phyloP scores from a whole-genome alignment of 2,113 vertebrate species.

The Dermatemys mawii region DNA sequence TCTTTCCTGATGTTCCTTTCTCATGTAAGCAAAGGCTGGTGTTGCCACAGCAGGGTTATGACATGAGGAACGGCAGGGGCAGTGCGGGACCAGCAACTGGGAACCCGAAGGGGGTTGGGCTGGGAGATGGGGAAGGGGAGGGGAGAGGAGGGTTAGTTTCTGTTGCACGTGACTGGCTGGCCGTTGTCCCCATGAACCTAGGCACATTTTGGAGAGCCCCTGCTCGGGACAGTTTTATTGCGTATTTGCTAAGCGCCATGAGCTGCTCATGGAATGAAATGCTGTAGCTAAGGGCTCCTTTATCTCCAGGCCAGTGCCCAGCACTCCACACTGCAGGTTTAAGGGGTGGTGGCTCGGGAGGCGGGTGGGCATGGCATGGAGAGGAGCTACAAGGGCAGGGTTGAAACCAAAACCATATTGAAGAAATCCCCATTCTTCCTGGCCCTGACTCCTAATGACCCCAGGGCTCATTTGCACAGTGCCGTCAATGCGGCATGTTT shows the following conservation, averaged over 20 bases:
- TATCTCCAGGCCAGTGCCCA: not conserved
- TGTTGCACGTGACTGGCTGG: not conserved
- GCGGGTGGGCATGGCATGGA: not conserved
- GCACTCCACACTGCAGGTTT: not conserved
- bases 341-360: not conserved
- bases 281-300: not conserved
- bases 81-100: fast-evolving
- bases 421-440: not conserved
- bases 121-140: fast-evolving
- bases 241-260: not conserved
- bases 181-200: not conserved
- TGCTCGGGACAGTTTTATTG: not conserved
- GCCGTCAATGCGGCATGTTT: not conserved
- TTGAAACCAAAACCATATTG: not conserved
- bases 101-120: not conserved
- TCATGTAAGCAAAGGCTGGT: not conserved
- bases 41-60: not conserved
- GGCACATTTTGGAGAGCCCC: not conserved
- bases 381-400: not conserved
- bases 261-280: not conserved
- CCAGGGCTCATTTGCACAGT: not conserved
- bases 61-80: not conserved
- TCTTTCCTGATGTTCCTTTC: not conserved
- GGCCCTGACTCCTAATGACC: not conserved
- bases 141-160: not conserved